phyloP scores from a whole-genome alignment of 2,113 vertebrate species.

The Ifrita kowaldi region DNA sequence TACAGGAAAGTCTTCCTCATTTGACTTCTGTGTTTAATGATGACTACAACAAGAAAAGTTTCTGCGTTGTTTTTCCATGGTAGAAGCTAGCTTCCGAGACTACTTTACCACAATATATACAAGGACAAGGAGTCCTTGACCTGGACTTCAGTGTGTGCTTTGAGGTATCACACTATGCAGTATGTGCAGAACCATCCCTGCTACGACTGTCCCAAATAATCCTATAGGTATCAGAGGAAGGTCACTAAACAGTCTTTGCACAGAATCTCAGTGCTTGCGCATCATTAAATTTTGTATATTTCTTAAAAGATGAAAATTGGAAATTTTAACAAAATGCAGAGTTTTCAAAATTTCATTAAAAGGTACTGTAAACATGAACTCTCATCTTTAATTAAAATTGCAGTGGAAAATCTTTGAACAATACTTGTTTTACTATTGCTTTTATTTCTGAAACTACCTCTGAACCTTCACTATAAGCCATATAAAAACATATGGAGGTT shows the following conservation, averaged over 20 bases:
- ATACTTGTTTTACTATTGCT: neutral
- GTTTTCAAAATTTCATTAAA: neutral
- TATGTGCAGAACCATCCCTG: neutral
- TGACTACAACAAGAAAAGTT: neutral
- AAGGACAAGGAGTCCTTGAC: neutral
- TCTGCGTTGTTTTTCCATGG: neutral
- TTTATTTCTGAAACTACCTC: neutral
- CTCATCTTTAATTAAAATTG: neutral
- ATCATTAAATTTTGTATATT: neutral
- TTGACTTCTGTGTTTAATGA: neutral
- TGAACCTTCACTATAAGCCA: neutral
- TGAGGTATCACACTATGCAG: neutral
- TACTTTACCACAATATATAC: neutral
- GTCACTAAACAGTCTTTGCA: neutral
- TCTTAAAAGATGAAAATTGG: neutral
- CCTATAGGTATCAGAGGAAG: neutral
- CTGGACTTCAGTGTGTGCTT: neutral
- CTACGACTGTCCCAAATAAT: neutral
- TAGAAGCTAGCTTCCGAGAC: neutral
- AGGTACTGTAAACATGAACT: fast-evolving
- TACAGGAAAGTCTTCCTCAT: neutral
- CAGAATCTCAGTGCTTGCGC: neutral
- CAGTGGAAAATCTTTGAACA: neutral
- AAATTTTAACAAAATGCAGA: neutral
- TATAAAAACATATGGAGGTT: neutral